Evolutionary conservation across 2,113 vertebrate species (phyloP), one percentile per base, ranked within the genome.

Genomic region (Bos javanicus): DNA sequence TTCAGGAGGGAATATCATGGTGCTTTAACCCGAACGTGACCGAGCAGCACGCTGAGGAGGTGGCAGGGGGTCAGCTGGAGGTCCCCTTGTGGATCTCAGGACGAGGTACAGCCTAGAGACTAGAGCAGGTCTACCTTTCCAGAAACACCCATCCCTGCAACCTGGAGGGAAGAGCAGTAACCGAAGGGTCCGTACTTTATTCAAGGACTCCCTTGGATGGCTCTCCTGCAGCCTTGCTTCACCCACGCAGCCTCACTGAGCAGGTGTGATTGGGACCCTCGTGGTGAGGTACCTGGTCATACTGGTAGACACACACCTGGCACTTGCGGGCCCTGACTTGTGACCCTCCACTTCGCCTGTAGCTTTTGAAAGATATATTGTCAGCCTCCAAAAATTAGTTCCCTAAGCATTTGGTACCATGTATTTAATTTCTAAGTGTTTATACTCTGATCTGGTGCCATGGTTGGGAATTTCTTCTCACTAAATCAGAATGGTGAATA

Each of bases 401-500:
- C 43, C 39, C 71, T 87, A 23, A 92, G 39, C 26, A 83, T 97
- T 93, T 94, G 71, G 28, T 93, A 86, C 33, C 16, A 59, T 15
- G 3, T 90, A 50, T 76, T 67, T 95, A 62, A 71, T 87, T 97
- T 83, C 56, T 92, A 30, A 90, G 59, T 48, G 16, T 92, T 92
- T 56, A 19, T 48, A 56, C 14, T 60, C 54, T 28, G 21, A 62
- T 88, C 50, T 12, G 57, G 30, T 89, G 76, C 23, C 17, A 56
- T 7, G 17, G 64, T 82, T 91, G 92, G 64, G 17, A 89, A 59
- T 86, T 54, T 62, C 60, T 90, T 89, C 52, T 96, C 88, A 92
- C n/a, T 64, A 76, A 76, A 33, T 84, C 60, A 84, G 87, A 89
- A 94, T 19, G 76, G 16, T 48, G 86, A 94, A 21, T 39, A 86